Evolutionary conservation across 2,113 vertebrate species (phyloP), one percentile per base, ranked within the genome.

Genomic region (Pantherophis guttatus): DNA sequence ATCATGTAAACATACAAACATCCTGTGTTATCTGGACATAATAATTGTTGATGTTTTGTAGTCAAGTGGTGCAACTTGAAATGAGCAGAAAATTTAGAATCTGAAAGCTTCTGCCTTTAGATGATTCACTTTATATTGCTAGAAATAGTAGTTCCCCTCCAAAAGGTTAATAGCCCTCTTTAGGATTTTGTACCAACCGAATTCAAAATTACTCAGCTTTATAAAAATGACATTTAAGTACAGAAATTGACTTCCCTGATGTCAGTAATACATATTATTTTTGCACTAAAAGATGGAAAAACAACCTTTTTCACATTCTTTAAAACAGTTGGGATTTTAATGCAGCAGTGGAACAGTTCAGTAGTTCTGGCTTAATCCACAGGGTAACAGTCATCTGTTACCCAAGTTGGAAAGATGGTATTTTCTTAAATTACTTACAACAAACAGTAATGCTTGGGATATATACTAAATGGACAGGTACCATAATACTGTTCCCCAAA

Each of bases 231-330:
- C 8, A 21, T 50, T 86, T 59, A 86, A 55, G 19, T 81, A 57
- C 81, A 48, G 12, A 44, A 85, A 53, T n/a, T 44, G 26, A 54
- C 44, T 90, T 92, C 89, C 0, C 0, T 88, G 9, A 39, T 50
- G 92, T 89, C 55, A 33, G 94, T 93, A 24, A 39, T 93, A 94
- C 92, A 96, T 90, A 95, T 87, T 96, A 93, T 86, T 53, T 95
- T 93, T 89, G 12, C 0, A 17, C 85, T 92, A 92, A 39, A 23
- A 5, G 48, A 39, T 53, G 7, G 50, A 70, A 53, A 5, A 57
- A 70, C 0, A 1, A 5, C 11, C 70, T 11, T 8, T 55, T 48
- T 44, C 19, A 33, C 39, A 21, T 89, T 33, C 9, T 33, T 33
- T 53, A n/a, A 90, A 90, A 90, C 4, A 53, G 48, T 23, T 62